Conservation (phyloP, 2,797 vertebrate genomes). For the Malacoctenus gilli region DNA sequence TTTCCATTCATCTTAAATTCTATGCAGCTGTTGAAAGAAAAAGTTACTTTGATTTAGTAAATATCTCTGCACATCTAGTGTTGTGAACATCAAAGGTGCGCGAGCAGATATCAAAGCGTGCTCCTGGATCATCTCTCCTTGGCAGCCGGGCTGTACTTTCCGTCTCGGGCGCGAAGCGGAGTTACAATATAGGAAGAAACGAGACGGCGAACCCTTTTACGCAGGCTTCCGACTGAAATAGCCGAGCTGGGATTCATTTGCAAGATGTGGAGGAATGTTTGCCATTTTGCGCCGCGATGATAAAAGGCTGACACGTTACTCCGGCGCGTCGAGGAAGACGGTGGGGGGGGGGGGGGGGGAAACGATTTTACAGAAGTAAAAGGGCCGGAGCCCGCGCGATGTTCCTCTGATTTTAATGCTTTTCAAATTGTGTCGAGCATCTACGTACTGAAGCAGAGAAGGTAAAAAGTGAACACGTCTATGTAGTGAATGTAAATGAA, state of each 20-base stretch:
- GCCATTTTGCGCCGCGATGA: slow-evolving; percentile 26
- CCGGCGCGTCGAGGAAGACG: not conserved
- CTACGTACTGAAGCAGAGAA: too few relatives aligned
- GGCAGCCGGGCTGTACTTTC: slow-evolving; percentile 69
- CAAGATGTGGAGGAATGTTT: slow-evolving; percentile 21
- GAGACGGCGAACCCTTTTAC: slow-evolving; percentile 60
- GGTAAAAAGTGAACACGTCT: too few relatives aligned
- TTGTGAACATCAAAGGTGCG: slow-evolving; percentile 74
- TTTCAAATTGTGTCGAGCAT: too few relatives aligned
- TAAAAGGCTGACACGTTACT: slow-evolving; percentile 9
- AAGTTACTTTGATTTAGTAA: slow-evolving; percentile 77
- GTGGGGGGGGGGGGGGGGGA: not conserved
- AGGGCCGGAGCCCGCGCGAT: too few relatives aligned
- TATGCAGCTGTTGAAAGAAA: slow-evolving; percentile 73
- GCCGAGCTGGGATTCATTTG: slow-evolving; percentile 60
- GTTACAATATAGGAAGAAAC: slow-evolving; percentile 52
- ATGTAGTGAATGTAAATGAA: too few relatives aligned
- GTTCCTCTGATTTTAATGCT: too few relatives aligned
- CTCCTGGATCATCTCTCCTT: slow-evolving; percentile 66
- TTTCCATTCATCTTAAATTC: slow-evolving; percentile 75
- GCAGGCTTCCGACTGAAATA: slow-evolving; percentile 28
- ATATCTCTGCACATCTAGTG: slow-evolving; percentile 68
- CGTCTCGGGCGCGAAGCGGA: slow-evolving; percentile 61
- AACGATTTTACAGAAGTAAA: too few relatives aligned
- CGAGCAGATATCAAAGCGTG: slow-evolving; percentile 72